Conservation (phyloP, 2,888 invertebrate species). For the Elaeidobius kamerunicus region DNA sequence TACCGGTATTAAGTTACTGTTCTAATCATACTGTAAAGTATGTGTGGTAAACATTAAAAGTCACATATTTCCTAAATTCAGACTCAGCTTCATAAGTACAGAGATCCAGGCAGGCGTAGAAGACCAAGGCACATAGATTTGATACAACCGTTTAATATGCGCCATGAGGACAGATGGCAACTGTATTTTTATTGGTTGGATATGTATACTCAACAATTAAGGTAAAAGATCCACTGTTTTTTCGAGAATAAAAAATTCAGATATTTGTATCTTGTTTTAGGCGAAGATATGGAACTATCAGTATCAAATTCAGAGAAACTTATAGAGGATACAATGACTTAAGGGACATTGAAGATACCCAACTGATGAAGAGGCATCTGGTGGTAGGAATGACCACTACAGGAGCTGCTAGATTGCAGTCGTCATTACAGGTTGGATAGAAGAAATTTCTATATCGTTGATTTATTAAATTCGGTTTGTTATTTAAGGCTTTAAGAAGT, state of each 20-base stretch:
- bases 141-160: conserved; percentile 36
- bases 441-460: background rate
- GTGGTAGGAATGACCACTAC: conserved; percentile 78
- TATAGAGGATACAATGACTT: conserved; percentile 51
- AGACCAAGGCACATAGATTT: conserved; percentile 30
- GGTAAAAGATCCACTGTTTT: no score
- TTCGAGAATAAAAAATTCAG: no score
- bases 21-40: no score
- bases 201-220: conserved; percentile 28
- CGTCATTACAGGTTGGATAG: conserved; percentile 52
- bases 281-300: conserved; percentile 32
- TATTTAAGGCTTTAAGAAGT: conserved; percentile 51
- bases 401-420: conserved; percentile 67
- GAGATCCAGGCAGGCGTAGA: conserved; percentile 5
- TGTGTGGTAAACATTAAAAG: no score
- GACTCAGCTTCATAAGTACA: background rate
- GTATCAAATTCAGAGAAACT: conserved; percentile 33
- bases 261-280: no score
- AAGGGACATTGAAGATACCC: conserved; percentile 56
- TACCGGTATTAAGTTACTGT: no score
- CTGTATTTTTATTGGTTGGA: conserved; percentile 45
- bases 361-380: conserved; percentile 53
- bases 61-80: no score
- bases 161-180: conserved; percentile 41
- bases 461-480: conserved; percentile 1